A percentile compares a stretch with the other conserved stretches of the same genome.
phyloP scores from a whole-genome alignment of 1,140 invertebrate species.

The Camponotus vicinus region DNA sequence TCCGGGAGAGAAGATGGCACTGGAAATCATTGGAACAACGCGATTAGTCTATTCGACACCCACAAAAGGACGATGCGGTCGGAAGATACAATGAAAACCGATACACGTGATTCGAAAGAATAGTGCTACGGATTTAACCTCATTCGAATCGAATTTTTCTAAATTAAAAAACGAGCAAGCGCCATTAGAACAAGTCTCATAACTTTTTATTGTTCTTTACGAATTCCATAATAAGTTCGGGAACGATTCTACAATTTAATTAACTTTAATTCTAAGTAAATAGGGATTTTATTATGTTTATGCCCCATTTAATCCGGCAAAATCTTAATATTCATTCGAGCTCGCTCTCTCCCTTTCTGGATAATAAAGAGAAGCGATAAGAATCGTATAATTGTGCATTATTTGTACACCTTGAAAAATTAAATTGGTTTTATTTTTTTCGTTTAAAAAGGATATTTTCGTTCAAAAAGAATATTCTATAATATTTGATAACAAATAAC shows the following conservation, averaged over 20 bases:
- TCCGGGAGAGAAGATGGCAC: neutral
- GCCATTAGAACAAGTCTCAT: too few relatives aligned
- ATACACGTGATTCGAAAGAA: neutral
- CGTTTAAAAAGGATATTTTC: too few relatives aligned
- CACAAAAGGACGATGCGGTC: neutral
- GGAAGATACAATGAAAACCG: neutral
- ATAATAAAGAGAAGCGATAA: neutral
- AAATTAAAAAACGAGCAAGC: too few relatives aligned
- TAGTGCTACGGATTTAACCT: neutral
- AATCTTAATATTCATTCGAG: too few relatives aligned
- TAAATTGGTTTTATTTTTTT: neutral
- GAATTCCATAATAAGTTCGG: too few relatives aligned
- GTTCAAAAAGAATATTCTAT: neutral
- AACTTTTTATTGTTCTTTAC: too few relatives aligned
- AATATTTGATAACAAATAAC: neutral
- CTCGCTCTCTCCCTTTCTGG: too few relatives aligned
- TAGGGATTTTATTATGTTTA: neutral
- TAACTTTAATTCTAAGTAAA: neutral
- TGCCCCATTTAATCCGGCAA: too few relatives aligned
- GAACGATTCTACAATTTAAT: too few relatives aligned
- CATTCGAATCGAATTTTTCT: too few relatives aligned
- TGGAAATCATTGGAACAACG: slow-evolving; percentile 12
- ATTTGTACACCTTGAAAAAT: neutral
- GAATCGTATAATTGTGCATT: neutral
- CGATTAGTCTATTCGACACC: neutral